phyloP scores from a whole-genome alignment of 2,888 invertebrate species.

The Cheilosia vernalis region DNA sequence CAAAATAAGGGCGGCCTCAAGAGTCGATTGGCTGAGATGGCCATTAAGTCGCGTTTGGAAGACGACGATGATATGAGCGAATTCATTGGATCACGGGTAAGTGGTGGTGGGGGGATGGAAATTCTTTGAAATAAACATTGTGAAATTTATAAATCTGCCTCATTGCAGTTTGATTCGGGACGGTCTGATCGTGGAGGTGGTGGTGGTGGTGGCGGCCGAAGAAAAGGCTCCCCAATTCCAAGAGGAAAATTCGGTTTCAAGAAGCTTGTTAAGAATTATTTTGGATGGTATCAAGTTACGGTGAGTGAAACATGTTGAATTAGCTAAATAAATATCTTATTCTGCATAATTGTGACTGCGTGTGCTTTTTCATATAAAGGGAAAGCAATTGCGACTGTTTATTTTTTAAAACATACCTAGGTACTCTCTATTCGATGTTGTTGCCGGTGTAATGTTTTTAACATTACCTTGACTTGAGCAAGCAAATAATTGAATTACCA shows the following conservation, averaged over 20 bases:
- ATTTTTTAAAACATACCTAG: too few species aligned
- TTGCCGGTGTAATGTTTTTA: too few species aligned
- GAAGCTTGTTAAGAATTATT: conserved; percentile 81
- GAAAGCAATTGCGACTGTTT: too few species aligned
- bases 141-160: conserved; percentile 4
- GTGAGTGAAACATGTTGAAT: conserved; percentile 78
- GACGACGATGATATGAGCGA: conserved; percentile 83
- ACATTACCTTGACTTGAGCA: too few species aligned
- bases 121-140: background rate
- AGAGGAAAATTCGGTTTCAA: conserved; percentile 77
- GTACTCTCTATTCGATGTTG: too few species aligned
- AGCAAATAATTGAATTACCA: too few species aligned
- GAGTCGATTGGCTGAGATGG: conserved; percentile 77
- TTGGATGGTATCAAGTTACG: conserved; percentile 89
- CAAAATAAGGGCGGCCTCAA: conserved; percentile 78
- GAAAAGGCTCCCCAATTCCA: conserved; percentile 81
- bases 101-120: background rate
- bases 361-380: too few species aligned
- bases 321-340: background rate
- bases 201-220: conserved; percentile 78
- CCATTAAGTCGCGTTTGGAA: conserved; percentile 78
- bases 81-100: conserved; percentile 76
- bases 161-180: conserved; percentile 40
- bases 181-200: conserved; percentile 77
- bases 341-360: background rate